These are phyloP conservation scores for Oreotrochilus melanogaster DNA, from an alignment of 2,113 vertebrate species.

Conservation along the genomic window DNA sequence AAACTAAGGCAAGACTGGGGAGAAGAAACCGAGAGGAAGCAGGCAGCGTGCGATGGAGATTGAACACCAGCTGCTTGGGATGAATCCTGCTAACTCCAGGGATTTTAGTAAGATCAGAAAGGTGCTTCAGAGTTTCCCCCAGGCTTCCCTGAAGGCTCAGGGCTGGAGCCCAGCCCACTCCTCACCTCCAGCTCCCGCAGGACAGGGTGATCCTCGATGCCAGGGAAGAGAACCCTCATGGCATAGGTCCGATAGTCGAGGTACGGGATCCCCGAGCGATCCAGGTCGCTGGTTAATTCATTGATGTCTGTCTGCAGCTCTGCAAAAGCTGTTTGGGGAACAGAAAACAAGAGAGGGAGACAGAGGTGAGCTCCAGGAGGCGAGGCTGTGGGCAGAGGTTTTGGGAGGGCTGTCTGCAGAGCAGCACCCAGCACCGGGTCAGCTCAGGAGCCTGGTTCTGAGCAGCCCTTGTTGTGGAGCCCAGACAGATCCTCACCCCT, in stretches of 20 bases:
- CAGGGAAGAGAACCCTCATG: slow-evolving; percentile 97
- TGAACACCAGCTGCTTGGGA: neutral
- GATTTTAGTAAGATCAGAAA: neutral
- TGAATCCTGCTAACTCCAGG: neutral
- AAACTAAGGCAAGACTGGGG: neutral
- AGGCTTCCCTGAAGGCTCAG: neutral
- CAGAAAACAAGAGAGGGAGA: neutral
- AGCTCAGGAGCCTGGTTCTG: accelerated
- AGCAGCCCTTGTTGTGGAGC: neutral
- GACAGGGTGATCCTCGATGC: slow-evolving; percentile 97
- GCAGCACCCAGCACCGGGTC: neutral
- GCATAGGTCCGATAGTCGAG: slow-evolving; percentile 97
- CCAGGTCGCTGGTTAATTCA: slow-evolving; percentile 96
- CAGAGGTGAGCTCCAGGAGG: neutral
- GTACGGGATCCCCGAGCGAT: slow-evolving; percentile 95
- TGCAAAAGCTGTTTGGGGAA: slow-evolving; percentile 86
- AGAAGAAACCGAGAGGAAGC: neutral
- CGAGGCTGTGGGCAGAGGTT: neutral
- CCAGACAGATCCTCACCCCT: neutral
- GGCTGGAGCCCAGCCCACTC: neutral
- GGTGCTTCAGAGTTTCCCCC: neutral
- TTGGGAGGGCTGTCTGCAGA: neutral
- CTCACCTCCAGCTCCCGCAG: slow-evolving; percentile 95
- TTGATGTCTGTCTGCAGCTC: slow-evolving; percentile 99
- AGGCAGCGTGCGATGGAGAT: neutral